Conservation (phyloP, 2,113 vertebrate genomes). For the Physeter macrocephalus region DNA sequence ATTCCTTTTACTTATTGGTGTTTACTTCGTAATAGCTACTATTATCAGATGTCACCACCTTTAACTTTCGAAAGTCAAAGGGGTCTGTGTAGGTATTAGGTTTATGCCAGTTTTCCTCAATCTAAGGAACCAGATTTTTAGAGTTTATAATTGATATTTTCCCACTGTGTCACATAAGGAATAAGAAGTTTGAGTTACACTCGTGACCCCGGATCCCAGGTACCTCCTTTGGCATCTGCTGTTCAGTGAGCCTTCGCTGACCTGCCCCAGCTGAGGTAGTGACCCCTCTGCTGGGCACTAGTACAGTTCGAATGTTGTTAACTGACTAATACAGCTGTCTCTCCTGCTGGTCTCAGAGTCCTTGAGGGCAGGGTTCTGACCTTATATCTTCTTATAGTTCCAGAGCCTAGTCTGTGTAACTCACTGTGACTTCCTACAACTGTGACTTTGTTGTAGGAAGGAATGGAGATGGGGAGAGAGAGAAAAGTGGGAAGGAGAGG, state of each 20-base stretch:
- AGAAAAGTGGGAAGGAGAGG: background rate
- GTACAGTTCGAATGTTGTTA: background rate
- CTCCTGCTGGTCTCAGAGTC: background rate
- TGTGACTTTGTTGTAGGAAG: background rate
- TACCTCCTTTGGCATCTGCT: background rate
- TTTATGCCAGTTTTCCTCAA: background rate
- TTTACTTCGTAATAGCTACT: background rate
- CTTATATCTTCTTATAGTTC: background rate
- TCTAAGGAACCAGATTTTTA: background rate
- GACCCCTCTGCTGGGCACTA: background rate
- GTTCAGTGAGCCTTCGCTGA: background rate
- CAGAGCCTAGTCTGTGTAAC: background rate
- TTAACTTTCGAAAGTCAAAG: background rate
- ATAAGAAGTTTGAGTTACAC: background rate
- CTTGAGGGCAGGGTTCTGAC: background rate
- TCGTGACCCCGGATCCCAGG: background rate
- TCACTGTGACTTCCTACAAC: background rate
- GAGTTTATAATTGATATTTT: background rate
- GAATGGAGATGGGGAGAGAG: background rate
- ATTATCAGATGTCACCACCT: background rate
- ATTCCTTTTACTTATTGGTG: background rate
- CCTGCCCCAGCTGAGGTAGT: background rate
- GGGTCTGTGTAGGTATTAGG: background rate
- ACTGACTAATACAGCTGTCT: fast-evolving
- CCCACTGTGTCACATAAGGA: background rate